A percentile compares a stretch with the other conserved stretches of the same genome.
These are phyloP conservation scores for Mormyrus iriodes DNA, from an alignment of 2,113 vertebrate genomes.

Conservation along the genomic window DNA sequence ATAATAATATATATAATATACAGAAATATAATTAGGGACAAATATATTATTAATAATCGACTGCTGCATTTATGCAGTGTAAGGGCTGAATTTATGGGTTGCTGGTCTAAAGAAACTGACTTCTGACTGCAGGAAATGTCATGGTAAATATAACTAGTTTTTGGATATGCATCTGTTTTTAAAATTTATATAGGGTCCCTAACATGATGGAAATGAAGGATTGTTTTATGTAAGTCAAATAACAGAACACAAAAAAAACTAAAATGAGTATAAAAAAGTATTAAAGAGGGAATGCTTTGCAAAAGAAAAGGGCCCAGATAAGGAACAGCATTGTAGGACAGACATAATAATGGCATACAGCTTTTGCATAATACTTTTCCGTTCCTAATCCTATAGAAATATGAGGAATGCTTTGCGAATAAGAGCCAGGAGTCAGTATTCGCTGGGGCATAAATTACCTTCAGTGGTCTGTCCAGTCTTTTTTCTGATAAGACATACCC, in stretches of 20 bases:
- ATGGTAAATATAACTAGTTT: background rate
- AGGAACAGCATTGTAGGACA: background rate
- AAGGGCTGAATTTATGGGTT: background rate
- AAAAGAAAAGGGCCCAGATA: background rate
- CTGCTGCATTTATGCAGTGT: background rate
- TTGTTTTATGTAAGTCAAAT: background rate
- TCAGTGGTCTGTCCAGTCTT: background rate
- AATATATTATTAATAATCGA: background rate
- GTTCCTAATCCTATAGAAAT: background rate
- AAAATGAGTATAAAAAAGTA: background rate
- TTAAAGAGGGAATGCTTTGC: background rate
- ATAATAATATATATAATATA: too few relatives aligned
- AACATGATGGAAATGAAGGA: background rate
- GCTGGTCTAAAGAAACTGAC: background rate
- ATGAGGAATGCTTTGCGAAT: background rate
- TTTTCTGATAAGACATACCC: background rate
- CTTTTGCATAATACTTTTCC: background rate
- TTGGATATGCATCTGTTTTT: background rate
- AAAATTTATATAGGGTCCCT: background rate
- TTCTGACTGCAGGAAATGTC: background rate
- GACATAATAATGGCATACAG: background rate
- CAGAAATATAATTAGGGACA: background rate
- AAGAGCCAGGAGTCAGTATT: conserved; percentile 6
- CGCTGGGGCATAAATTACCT: conserved; percentile 12
- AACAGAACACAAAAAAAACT: background rate